phyloP scores from a whole-genome alignment of 2,113 vertebrate species.

The Poecile atricapillus region DNA sequence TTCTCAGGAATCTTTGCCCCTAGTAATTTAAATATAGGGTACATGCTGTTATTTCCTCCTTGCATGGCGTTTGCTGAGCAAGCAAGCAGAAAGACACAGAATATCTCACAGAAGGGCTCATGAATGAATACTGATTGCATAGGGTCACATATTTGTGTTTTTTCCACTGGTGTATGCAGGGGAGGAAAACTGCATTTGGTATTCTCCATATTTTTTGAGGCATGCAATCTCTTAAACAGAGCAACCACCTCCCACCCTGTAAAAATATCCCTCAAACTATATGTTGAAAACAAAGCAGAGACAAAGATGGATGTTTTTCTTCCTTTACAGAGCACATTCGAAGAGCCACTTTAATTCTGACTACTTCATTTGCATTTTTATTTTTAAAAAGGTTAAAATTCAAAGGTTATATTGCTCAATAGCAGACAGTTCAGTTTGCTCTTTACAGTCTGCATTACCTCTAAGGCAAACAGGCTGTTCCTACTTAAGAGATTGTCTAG shows the following conservation, averaged over 20 bases:
- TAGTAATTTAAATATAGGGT: background rate
- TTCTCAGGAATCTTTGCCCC: background rate
- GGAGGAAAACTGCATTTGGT: background rate
- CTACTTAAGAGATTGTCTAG: background rate
- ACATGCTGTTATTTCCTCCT: background rate
- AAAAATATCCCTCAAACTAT: background rate
- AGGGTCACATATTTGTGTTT: background rate
- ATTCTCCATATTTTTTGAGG: background rate
- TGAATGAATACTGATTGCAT: background rate
- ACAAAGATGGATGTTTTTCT: background rate
- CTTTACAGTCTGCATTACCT: background rate
- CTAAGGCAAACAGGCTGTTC: background rate
- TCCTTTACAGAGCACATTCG: background rate
- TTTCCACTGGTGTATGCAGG: background rate
- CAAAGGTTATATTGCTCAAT: background rate
- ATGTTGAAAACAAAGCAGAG: background rate
- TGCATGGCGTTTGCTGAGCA: background rate
- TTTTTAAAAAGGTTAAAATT: background rate
- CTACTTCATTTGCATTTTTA: background rate
- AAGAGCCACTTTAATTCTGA: background rate
- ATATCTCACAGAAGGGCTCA: background rate
- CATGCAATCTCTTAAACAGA: background rate
- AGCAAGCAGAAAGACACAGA: background rate
- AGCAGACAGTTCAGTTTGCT: background rate
- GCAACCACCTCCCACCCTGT: background rate